phyloP scores from a whole-genome alignment of 2,888 invertebrate genomes.

The Pollenia amentaria region DNA sequence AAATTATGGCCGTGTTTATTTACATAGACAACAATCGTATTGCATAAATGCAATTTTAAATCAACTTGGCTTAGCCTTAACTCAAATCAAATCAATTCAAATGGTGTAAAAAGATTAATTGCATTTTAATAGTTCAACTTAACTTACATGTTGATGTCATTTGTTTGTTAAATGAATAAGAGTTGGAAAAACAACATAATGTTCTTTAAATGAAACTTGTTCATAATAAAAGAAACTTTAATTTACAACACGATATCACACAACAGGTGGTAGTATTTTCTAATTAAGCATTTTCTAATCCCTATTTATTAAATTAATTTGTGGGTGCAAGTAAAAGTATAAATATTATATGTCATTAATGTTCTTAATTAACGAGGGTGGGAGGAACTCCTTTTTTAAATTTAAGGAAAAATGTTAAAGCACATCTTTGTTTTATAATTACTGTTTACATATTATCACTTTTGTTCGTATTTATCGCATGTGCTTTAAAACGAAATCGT shows the following conservation, averaged over 20 bases:
- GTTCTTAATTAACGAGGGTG: neutral
- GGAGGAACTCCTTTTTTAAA: neutral
- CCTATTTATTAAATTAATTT: slow-evolving; percentile 18
- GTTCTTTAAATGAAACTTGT: neutral
- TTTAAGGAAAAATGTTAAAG: no score
- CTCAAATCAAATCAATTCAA: slow-evolving; percentile 50
- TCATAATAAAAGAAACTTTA: slow-evolving; percentile 9
- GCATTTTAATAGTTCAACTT: slow-evolving; percentile 64
- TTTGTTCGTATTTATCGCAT: no score
- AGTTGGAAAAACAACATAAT: slow-evolving; percentile 21
- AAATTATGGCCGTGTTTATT: slow-evolving; percentile 48
- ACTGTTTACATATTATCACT: no score
- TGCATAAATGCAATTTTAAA: slow-evolving; percentile 38
- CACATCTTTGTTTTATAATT: no score
- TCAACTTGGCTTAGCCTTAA: neutral
- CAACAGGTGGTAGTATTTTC: slow-evolving; percentile 55
- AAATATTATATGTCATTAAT: slow-evolving; percentile 7
- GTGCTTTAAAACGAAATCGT: no score
- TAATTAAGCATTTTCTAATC: slow-evolving; percentile 45
- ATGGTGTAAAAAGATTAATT: slow-evolving; percentile 67
- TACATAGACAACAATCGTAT: slow-evolving; percentile 46
- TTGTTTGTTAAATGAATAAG: slow-evolving; percentile 47
- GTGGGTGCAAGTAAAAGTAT: slow-evolving; percentile 37
- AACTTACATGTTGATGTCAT: slow-evolving; percentile 65
- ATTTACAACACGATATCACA: slow-evolving; percentile 27